Percentiles rank a stretch among this genome's conserved stretches.
Conservation (phyloP, 2,888 invertebrate genomes). For the Hylaea fasciaria region DNA sequence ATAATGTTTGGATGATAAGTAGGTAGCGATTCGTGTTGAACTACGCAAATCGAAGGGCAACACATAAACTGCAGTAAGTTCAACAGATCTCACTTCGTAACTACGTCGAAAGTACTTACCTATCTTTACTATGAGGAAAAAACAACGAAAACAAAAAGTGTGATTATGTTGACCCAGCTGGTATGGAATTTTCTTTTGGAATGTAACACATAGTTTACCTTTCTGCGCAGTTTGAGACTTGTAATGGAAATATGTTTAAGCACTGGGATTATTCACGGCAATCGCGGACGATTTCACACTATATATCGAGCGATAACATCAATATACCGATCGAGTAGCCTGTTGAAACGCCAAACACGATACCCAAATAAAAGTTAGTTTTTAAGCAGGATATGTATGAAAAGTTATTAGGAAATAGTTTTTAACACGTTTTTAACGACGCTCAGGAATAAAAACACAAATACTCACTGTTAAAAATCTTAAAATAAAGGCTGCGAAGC, state of each 20-base stretch:
- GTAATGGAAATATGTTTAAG: slow-evolving; percentile 17
- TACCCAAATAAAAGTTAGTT: slow-evolving; percentile 35
- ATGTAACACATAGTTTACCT: slow-evolving; percentile 41
- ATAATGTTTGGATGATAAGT: slow-evolving; percentile 22
- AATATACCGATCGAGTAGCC: slow-evolving; percentile 35
- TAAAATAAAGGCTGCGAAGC: slow-evolving; percentile 79
- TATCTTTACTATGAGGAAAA: neutral
- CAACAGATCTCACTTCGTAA: slow-evolving; percentile 3
- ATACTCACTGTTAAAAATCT: slow-evolving; percentile 78
- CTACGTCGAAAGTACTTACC: slow-evolving; percentile 12
- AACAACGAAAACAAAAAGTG: slow-evolving; percentile 21
- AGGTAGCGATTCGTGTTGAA: slow-evolving; percentile 28
- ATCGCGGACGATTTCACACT: slow-evolving; percentile 49
- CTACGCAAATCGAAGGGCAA: slow-evolving; percentile 27
- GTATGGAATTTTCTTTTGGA: neutral
- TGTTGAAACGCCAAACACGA: slow-evolving; percentile 38
- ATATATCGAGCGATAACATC: slow-evolving; percentile 51
- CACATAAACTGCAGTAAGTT: slow-evolving; percentile 12
- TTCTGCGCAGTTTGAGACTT: slow-evolving; percentile 14
- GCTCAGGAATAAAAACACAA: slow-evolving; percentile 40
- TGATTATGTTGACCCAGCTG: slow-evolving; percentile 24
- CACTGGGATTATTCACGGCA: slow-evolving; percentile 23
- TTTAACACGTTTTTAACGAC: slow-evolving; percentile 22
- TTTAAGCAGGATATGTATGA: neutral
- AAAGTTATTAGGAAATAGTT: slow-evolving; percentile 20